These are phyloP conservation scores for Platanista minor DNA, from an alignment of 2,113 vertebrate species.

Conservation along the genomic window DNA sequence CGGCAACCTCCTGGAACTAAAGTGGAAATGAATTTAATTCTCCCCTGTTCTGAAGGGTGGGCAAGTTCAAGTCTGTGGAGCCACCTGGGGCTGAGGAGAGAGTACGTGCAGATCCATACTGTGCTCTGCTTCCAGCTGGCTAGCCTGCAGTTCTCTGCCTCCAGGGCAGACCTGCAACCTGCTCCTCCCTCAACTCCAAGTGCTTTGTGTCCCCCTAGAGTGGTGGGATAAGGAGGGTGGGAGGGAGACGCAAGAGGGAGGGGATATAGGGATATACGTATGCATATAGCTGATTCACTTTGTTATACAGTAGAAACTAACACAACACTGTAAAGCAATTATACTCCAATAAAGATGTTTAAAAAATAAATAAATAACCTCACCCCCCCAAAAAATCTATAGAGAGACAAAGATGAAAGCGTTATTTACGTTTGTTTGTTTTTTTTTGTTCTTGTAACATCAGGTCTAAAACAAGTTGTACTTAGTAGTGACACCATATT, in stretches of 20 bases:
- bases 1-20: not conserved
- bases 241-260: too few relatives aligned
- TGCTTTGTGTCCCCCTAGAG: too few relatives aligned
- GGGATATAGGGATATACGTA: too few relatives aligned
- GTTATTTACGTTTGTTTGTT: not conserved
- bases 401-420: not conserved
- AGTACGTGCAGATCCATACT: not conserved
- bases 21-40: conserved; percentile 60
- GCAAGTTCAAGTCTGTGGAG: not conserved
- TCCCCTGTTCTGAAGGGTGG: not conserved
- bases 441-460: not conserved
- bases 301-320: too few relatives aligned
- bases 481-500: not conserved
- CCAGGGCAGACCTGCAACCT: not conserved
- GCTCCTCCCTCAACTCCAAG: not conserved
- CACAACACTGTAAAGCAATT: too few relatives aligned
- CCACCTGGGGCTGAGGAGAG: not conserved
- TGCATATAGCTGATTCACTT: too few relatives aligned
- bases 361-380: too few relatives aligned
- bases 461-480: not conserved
- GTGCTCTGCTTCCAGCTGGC: not conserved
- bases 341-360: too few relatives aligned
- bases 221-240: too few relatives aligned
- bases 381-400: not conserved
- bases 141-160: not conserved